Percentiles rank a stretch among this genome's conserved stretches.
Evolutionary conservation across 2,888 invertebrate species (phyloP).

Genomic region (Calliphora vomitoria): DNA sequence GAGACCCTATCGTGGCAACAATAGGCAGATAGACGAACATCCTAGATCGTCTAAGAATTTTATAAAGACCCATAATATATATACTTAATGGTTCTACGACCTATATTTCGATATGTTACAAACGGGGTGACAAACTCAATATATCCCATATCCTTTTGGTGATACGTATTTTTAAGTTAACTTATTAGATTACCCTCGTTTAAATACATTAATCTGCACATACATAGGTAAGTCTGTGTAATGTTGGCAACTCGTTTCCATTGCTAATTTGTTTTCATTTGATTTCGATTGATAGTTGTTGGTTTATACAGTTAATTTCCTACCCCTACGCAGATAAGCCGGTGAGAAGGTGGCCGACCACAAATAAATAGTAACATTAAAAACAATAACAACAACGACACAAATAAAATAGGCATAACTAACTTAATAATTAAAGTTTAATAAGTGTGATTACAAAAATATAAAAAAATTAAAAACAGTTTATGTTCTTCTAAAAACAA

Average conservation of each 20-base stretch:
- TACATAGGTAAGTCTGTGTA: not conserved
- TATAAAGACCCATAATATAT: no score
- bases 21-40: no score
- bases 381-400: constrained; percentile 32
- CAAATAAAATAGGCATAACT: constrained; percentile 14
- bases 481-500: not conserved
- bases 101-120: no score
- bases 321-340: constrained; percentile 70
- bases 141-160: no score
- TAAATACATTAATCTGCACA: not conserved
- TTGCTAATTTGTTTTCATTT: constrained; percentile 44
- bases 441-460: not conserved
- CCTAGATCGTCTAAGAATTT: no score
- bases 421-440: constrained; percentile 14
- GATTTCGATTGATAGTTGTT: constrained; percentile 28
- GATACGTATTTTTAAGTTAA: no score
- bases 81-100: no score
- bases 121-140: no score
- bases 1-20: no score
- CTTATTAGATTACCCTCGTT: constrained; percentile 3
- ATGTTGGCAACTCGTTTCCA: constrained; percentile 50
- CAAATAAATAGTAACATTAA: constrained; percentile 16
- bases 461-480: not conserved
- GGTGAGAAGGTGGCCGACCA: constrained; percentile 48
- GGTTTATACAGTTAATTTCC: constrained; percentile 55